Percentiles rank a stretch among this genome's conserved stretches.
These are phyloP conservation scores for Sipunculus nudus DNA, from an alignment of 2,888 invertebrate species.

Conservation along the genomic window DNA sequence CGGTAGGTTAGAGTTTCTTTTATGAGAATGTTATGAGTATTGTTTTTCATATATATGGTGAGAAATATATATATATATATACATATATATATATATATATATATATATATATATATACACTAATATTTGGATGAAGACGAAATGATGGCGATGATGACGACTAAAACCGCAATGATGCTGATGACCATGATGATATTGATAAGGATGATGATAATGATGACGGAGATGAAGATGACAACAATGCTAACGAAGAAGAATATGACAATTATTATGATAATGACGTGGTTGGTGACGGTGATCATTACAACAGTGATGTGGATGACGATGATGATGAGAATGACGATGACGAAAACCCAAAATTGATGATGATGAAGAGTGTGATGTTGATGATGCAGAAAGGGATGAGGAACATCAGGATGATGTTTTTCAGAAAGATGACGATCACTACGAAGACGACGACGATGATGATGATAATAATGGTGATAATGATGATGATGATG, in stretches of 20 bases:
- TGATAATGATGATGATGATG: conserved; percentile 15
- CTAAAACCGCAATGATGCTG: conserved; percentile 9
- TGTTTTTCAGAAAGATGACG: neutral
- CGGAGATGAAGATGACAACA: conserved; percentile 15
- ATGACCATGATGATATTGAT: conserved; percentile 9
- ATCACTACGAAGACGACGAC: neutral
- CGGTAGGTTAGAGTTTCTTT: too few relatives aligned
- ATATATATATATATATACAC: too few relatives aligned
- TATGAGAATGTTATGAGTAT: too few relatives aligned
- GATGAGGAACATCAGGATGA: conserved; percentile 4
- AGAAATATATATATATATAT: too few relatives aligned
- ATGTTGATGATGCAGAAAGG: conserved; percentile 13
- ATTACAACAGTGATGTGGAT: conserved; percentile 16
- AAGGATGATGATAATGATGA: conserved; percentile 15
- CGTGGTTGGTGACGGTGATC: conserved; percentile 2
- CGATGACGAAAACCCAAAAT: neutral
- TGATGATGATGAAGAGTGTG: conserved; percentile 13
- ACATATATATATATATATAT: too few relatives aligned
- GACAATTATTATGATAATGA: conserved; percentile 1
- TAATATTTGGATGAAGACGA: conserved; percentile 10
- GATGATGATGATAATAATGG: conserved; percentile 13
- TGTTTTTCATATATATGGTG: too few relatives aligned
- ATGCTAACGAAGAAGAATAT: conserved; percentile 12
- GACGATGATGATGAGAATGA: conserved; percentile 5
- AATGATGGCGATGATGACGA: conserved; percentile 15